Evolutionary conservation across 2,888 invertebrate species (phyloP).

Genomic region (Clitarchus hookeri): DNA sequence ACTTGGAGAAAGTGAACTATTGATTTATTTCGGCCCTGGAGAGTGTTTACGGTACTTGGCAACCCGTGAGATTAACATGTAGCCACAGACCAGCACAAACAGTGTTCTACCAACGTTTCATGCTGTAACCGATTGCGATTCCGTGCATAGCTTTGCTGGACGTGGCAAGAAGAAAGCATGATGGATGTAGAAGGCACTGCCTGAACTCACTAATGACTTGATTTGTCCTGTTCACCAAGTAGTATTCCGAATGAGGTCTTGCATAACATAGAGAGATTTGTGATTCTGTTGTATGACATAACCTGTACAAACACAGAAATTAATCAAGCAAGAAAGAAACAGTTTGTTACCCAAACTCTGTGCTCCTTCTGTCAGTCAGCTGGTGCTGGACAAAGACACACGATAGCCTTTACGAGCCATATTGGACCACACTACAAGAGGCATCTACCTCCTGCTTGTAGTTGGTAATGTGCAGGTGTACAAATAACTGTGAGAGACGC

Average conservation of each 20-base stretch:
- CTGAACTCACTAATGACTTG: constrained; percentile 29
- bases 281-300: neutral
- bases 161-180: constrained; percentile 38
- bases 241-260: neutral
- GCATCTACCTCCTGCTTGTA: too few relatives aligned
- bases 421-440: too few relatives aligned
- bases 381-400: too few relatives aligned
- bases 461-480: too few relatives aligned
- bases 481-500: too few relatives aligned
- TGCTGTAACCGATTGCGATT: constrained; percentile 38
- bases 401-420: too few relatives aligned
- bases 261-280: neutral
- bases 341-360: neutral
- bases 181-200: constrained; percentile 29
- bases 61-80: neutral
- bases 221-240: neutral
- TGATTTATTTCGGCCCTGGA: constrained; percentile 21
- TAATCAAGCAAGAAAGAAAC: neutral
- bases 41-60: neutral
- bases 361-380: too few relatives aligned
- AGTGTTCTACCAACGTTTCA: constrained; percentile 36
- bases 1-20: neutral
- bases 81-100: constrained; percentile 24
- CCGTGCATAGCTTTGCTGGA: constrained; percentile 34
- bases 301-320: neutral